Evolutionary conservation across 1,140 invertebrate genomes (phyloP).

Genomic region (Heliconius melpomene): DNA sequence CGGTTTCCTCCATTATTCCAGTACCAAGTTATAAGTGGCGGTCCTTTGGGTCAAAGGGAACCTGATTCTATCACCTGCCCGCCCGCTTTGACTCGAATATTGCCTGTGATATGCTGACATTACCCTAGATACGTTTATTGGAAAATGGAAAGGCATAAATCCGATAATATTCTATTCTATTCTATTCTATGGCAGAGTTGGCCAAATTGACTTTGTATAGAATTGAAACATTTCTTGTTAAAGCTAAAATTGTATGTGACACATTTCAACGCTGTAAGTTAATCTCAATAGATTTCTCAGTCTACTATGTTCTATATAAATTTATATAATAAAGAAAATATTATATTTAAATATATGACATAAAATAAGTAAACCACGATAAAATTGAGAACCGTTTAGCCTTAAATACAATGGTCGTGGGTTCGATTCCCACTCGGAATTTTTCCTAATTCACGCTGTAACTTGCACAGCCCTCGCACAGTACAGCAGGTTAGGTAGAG

Average conservation of each 20-base stretch:
- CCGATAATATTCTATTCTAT: conserved; percentile 1
- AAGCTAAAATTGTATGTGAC: conserved; percentile 3
- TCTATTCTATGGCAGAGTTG: not conserved
- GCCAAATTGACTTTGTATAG: conserved; percentile 4
- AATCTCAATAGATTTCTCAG: not conserved
- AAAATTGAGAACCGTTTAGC: too few relatives aligned
- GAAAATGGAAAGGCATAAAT: conserved; percentile 21
- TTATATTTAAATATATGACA: not conserved
- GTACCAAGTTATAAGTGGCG: conserved; percentile 34
- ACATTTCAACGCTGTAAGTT: not conserved
- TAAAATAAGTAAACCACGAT: too few relatives aligned
- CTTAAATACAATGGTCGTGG: too few relatives aligned
- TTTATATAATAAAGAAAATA: not conserved
- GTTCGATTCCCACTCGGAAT: too few relatives aligned
- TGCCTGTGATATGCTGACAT: conserved; percentile 23
- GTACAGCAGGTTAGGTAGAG: too few relatives aligned
- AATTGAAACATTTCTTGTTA: not conserved
- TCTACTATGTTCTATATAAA: not conserved
- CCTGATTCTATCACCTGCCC: conserved; percentile 37
- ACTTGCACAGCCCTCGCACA: not conserved
- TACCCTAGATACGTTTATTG: conserved; percentile 26
- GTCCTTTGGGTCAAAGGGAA: conserved; percentile 38
- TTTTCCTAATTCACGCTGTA: not conserved
- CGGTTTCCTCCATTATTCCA: conserved; percentile 36
- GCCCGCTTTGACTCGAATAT: conserved; percentile 30